Evolutionary conservation across 2,888 invertebrate species (phyloP), one percentile per base, ranked within the genome.

Genomic region (Seira musarum): DNA sequence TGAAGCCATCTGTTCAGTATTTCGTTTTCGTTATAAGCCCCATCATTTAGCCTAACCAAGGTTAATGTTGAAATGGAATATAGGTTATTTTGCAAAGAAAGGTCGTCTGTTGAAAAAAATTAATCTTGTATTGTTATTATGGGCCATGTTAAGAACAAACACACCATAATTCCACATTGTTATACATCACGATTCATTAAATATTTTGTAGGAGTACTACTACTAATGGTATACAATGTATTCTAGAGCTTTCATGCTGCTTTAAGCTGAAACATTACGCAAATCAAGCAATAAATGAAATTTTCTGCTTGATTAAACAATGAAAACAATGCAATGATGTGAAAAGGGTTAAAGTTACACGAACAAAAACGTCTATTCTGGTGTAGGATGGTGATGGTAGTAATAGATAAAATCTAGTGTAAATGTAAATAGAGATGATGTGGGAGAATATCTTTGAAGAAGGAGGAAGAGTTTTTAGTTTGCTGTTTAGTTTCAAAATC

Each of bases 221-320:
- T n/a, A n/a, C n/a, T 40, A 40, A 40, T 13, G 40, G 6, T 40
- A 40, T 40, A 13, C 6, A 40, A 13, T 40, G 40, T n/a, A 30
- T 30, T 30, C 30, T 30, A 30, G 30, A 30, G 30, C 8, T 17
- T 53, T 53, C 53, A n/a, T 53, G 17, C 53, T 53, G 17, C 53
- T 53, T n/a, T n/a, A 53, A 53, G 53, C 17, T 17, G 17, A 53
- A n/a, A 53, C 17, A 53, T 53, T 53, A 53, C 53, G 53, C 53
- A 53, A 53, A 53, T 53, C 53, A 53, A 17, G 53, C 53, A 53
- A 53, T 53, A 53, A 53, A 53, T 53, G 53, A 53, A 53, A 53
- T 53, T 53, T 53, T 53, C 53, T 53, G 53, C 53, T 53, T 53
- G 53, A 53, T 53, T 17, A 53, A 53, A 17, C 53, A 53, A 53